phyloP scores from a whole-genome alignment of 2,888 invertebrate species.

The Synanthedon vespiformis region DNA sequence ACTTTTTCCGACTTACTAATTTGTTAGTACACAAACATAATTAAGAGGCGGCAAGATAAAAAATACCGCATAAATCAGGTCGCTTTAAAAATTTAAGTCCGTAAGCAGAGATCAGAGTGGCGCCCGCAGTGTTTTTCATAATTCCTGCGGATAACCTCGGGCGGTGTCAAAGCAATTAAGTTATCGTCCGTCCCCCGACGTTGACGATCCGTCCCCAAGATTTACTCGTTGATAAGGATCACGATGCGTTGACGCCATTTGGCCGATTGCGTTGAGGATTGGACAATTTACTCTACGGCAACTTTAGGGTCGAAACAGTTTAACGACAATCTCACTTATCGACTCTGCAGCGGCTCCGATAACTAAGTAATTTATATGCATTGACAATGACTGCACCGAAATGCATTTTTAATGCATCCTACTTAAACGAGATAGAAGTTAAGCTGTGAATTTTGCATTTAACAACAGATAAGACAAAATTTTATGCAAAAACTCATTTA shows the following conservation, averaged over 20 bases:
- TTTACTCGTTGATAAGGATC: slow-evolving; percentile 52
- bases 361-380: slow-evolving; percentile 59
- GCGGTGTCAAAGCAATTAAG: slow-evolving; percentile 51
- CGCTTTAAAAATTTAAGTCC: slow-evolving; percentile 1
- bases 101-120: slow-evolving; percentile 4
- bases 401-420: slow-evolving; percentile 25
- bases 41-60: not conserved
- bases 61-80: not conserved
- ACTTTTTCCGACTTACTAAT: slow-evolving; percentile 14
- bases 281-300: slow-evolving; percentile 48
- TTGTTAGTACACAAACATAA: slow-evolving; percentile 18
- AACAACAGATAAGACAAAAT: no score
- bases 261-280: slow-evolving; percentile 47
- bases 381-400: slow-evolving; percentile 18
- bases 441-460: no score
- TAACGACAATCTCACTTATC: slow-evolving; percentile 55
- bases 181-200: slow-evolving; percentile 44
- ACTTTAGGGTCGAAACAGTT: slow-evolving; percentile 41
- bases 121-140: slow-evolving; percentile 24
- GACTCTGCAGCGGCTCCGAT: slow-evolving; percentile 19
- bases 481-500: no score
- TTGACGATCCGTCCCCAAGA: slow-evolving; percentile 46
- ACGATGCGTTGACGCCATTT: slow-evolving; percentile 59
- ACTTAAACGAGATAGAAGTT: slow-evolving; percentile 19
- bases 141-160: slow-evolving; percentile 31